A percentile compares a stretch with the other conserved stretches of the same genome.
Evolutionary conservation across 2,113 vertebrate species (phyloP).

Genomic region (Megaceryle torquata): DNA sequence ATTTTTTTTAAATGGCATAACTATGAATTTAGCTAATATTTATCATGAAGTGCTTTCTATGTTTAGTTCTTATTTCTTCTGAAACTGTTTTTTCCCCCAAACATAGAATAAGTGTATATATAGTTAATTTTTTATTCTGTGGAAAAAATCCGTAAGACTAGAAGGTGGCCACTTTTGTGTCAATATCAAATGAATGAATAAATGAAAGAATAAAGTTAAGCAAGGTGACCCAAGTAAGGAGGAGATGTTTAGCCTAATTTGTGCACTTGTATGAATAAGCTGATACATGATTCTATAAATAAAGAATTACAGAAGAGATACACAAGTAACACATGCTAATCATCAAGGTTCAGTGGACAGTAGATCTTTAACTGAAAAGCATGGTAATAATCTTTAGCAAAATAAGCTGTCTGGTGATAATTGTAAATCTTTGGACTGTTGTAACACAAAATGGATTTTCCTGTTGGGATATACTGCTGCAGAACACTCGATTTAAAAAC

Average conservation of each 20-base stretch:
- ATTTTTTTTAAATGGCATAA: not conserved
- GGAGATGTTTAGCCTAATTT: not conserved
- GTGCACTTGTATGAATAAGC: not conserved
- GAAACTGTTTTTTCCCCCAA: not conserved
- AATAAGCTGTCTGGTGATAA: not conserved
- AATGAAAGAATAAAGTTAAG: not conserved
- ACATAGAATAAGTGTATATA: not conserved
- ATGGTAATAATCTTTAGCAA: not conserved
- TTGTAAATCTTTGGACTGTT: not conserved
- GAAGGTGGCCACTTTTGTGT: not conserved
- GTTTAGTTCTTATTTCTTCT: not conserved
- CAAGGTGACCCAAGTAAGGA: not conserved
- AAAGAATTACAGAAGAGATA: not conserved
- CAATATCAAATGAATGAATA: not conserved
- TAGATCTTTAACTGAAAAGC: not conserved
- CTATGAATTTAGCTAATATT: not conserved
- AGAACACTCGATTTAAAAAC: not conserved
- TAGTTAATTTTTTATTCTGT: not conserved
- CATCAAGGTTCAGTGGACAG: not conserved
- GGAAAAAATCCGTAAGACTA: not conserved
- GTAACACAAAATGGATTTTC: not conserved
- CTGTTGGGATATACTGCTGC: not conserved
- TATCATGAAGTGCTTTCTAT: not conserved
- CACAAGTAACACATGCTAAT: not conserved
- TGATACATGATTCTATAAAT: not conserved